Evolutionary conservation across 1,140 invertebrate genomes (phyloP), one percentile per base, ranked within the genome.

Genomic region (Paraescarpia echinospica): DNA sequence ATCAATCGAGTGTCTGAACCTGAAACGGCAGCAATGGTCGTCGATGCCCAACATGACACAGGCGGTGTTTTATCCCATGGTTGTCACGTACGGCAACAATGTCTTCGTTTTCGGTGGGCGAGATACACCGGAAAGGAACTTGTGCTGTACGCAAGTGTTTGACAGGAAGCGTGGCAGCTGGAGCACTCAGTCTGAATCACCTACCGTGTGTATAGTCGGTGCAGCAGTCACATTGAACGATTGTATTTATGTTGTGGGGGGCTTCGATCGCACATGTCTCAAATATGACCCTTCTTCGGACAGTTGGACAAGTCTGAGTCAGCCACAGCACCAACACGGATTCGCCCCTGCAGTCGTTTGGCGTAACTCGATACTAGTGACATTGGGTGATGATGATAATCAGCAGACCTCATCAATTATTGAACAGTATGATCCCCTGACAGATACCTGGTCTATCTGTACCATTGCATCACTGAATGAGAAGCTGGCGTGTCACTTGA

Each of bases 331-430:
- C 14, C 41, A 35, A 5, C 91, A 91, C 91, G 35, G 91, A 34
- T 48, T 48, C n/a, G 91, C 91, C 12, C 91, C 91, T 6, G 91
- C 91, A 22, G 91, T 59, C 35, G 91, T 91, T 5, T 91, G 91
- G 91, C 34, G 41, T 1, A 34, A 34, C 34, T 33, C 1, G 33
- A 59, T 91, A 33, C 91, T 91, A 34, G 34, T 91, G 34, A 9
- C 34, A 9, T n/a, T n/a, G 34, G 91, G 91, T 31, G 35, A 35
- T 22, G 91, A 48, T 91, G 1, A 8, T 12, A 89, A 89, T 0
- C 0, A 0, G 33, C 14, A 33, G 9, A n/a, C n/a, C n/a, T 34
- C 91, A 33, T 48, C 91, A 2, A 31, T 91, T 14, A 48, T 91
- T 18, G 91, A 91, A 12, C 12, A 41, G n/a, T 91, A 51, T 33